Conservation (phyloP, 2,888 invertebrate genomes). For the Chrysotoxum bicinctum region DNA sequence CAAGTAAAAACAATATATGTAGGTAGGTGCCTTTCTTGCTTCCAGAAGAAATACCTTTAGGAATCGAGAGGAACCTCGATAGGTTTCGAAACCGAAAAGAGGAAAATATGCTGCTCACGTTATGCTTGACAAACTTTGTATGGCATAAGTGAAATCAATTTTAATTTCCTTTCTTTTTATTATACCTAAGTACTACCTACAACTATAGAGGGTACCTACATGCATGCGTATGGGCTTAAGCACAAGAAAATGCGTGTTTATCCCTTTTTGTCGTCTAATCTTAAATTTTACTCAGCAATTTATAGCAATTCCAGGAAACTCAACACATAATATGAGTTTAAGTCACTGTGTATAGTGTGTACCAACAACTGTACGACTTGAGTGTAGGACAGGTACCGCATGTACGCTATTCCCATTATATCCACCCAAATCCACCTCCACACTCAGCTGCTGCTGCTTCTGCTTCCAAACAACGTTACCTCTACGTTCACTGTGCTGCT, state of each 20-base stretch:
- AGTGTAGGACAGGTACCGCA: conserved; percentile 32
- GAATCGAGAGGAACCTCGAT: conserved; percentile 8
- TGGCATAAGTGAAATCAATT: conserved; percentile 66
- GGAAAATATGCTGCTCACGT: conserved; percentile 22
- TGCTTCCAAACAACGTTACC: conserved; percentile 33
- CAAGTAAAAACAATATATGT: neutral
- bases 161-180: conserved; percentile 65
- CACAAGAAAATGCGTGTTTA: conserved; percentile 37
- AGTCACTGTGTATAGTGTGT: neutral
- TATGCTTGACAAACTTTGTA: conserved; percentile 50
- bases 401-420: conserved; percentile 34
- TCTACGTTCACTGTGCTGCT: conserved; percentile 3
- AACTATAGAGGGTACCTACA: neutral
- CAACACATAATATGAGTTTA: conserved; percentile 42
- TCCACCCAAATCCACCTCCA: conserved; percentile 63
- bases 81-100: neutral
- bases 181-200: neutral
- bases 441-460: conserved; percentile 37
- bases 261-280: conserved; percentile 54
- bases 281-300: conserved; percentile 65
- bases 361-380: conserved; percentile 14
- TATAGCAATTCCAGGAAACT: conserved; percentile 60
- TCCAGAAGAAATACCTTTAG: neutral
- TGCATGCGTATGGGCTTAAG: neutral
- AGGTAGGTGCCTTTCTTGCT: neutral